phyloP scores from a whole-genome alignment of 2,113 vertebrate genomes.

The Cinclus cinclus region DNA sequence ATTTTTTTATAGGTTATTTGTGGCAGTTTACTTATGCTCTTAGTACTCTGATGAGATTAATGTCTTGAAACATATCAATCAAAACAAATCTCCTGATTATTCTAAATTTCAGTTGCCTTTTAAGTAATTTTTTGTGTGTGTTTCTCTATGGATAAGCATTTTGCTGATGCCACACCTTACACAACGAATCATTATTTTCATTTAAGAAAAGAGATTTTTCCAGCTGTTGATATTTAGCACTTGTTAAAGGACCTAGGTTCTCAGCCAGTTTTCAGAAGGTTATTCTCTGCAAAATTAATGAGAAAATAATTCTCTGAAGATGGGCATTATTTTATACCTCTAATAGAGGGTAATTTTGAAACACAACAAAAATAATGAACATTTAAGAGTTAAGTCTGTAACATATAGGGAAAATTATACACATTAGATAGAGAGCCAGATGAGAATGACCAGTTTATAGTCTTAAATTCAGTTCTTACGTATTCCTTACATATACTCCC shows the following conservation, averaged over 20 bases:
- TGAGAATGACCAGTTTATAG: not conserved
- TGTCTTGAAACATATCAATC: not conserved
- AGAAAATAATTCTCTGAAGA: not conserved
- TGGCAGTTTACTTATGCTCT: not conserved
- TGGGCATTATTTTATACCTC: not conserved
- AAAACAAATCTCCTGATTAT: not conserved
- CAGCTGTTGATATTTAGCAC: not conserved
- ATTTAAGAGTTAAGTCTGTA: not conserved
- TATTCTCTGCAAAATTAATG: not conserved
- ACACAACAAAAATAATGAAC: not conserved
- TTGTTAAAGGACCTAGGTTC: not conserved
- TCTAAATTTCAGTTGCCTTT: not conserved
- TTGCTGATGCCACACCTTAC: not conserved
- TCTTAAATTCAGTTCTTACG: not conserved
- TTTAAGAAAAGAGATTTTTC: not conserved
- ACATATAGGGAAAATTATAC: not conserved
- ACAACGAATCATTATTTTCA: not conserved
- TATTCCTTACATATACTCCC: not conserved
- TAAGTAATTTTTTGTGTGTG: not conserved
- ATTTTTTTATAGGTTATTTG: not conserved
- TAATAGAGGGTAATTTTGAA: not conserved
- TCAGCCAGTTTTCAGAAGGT: not conserved
- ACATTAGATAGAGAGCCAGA: not conserved
- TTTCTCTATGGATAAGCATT: not conserved
- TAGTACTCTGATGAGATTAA: not conserved